Evolutionary conservation across 2,888 invertebrate species (phyloP).

Genomic region (Theretra japonica): DNA sequence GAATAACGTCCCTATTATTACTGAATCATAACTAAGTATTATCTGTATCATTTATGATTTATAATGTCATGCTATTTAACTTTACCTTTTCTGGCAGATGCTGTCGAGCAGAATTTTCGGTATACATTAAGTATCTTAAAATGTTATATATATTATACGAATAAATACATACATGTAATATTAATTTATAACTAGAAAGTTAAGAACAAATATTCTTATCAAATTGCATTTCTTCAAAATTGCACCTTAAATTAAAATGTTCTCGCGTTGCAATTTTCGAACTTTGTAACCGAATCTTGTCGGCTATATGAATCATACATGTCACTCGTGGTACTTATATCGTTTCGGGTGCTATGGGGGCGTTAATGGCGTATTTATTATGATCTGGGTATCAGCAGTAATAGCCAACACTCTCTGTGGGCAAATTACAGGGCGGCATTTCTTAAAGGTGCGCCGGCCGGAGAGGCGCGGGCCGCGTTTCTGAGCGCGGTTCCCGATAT

Average conservation of each 20-base stretch:
- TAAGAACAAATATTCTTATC: too few relatives aligned
- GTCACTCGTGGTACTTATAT: constrained; percentile 28
- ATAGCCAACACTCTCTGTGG: constrained; percentile 83
- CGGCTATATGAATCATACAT: constrained; percentile 22
- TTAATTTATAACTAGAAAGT: too few relatives aligned
- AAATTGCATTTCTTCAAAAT: too few relatives aligned
- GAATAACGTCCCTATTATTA: constrained; percentile 38
- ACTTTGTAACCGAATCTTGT: constrained; percentile 1
- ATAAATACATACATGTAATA: too few relatives aligned
- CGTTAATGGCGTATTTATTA: constrained; percentile 85
- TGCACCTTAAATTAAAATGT: not conserved
- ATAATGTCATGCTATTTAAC: not conserved
- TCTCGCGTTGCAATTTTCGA: not conserved
- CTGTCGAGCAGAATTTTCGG: not conserved
- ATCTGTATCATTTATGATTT: constrained; percentile 37
- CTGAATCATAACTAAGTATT: constrained; percentile 54
- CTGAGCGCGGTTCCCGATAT: constrained; percentile 72
- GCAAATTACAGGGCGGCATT: constrained; percentile 85
- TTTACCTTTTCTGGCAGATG: too few relatives aligned
- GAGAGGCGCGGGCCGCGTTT: constrained; percentile 62
- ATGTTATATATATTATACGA: not conserved
- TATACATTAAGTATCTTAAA: not conserved
- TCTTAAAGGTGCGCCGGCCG: constrained; percentile 63
- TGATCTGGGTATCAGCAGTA: constrained; percentile 84
- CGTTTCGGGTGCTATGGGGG: constrained; percentile 79